Evolutionary conservation across 2,113 vertebrate species (phyloP), one percentile per base, ranked within the genome.

Genomic region (Neogale vison): DNA sequence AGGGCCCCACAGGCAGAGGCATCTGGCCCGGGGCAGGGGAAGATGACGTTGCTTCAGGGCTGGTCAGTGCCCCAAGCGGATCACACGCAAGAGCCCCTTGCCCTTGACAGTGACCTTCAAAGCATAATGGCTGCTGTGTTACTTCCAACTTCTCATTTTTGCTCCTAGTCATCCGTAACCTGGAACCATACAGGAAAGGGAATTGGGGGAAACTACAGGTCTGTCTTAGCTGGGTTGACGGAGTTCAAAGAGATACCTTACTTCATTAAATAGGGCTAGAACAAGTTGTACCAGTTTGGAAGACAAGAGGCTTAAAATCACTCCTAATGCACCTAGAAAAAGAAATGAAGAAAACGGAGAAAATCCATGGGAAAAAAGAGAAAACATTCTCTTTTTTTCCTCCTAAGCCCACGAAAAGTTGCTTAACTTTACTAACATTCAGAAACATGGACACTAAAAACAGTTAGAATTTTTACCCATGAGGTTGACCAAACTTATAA

Each of bases 321-420:
- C 39, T 23, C 36, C 34, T 84, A 83, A 24, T 50, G 71, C 29
- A 34, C 10, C 13, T 26, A n/a, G n/a, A 42, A 61, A 79, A 88
- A 21, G 80, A 84, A 90, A 39, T 21, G 45, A 81, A 36, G 84
- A 79, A 69, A 88, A 72, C 52, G 63, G 61, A 63, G 55, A 81
- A 91, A 88, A 23, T 55, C 20, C 1, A 12, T 52, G 39, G 69
- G 82, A 50, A 55, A 45, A 76, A 57, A 77, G 13, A 63, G 55
- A 57, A 50, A 50, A 50, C 3, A n/a, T 81, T 72, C 69, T 61
- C 3, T 50, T 77, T 47, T 17, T 65, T 65, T 90, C 85, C 83
- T 26, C 34, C 24, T 77, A 81, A 72, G 26, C 29, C n/a, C 85
- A 42, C 65, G 18, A 39, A 85, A 94, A 94, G 9, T 90, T 71